Evolutionary conservation across 2,113 vertebrate species (phyloP).

Genomic region (Nematolebias whitei): DNA sequence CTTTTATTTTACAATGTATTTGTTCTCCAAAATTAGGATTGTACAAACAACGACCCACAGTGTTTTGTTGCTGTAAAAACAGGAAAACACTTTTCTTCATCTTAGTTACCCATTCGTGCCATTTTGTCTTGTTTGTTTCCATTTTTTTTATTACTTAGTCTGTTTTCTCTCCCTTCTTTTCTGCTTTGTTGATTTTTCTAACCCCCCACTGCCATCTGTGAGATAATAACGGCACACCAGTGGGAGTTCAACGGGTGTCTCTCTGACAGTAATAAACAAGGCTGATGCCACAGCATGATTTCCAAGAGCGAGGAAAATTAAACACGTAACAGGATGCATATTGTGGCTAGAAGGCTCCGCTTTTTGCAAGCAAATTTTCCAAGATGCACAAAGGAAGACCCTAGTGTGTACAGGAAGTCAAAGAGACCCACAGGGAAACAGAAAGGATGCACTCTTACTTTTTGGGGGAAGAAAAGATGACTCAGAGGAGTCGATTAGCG

Average conservation of each 20-base stretch:
- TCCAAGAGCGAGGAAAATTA: constrained; percentile 57
- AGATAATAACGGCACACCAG: constrained; percentile 50
- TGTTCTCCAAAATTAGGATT: too few relatives aligned
- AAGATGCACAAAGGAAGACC: constrained; percentile 36
- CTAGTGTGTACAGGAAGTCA: constrained; percentile 10
- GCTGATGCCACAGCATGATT: constrained; percentile 55
- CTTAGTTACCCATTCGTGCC: background rate
- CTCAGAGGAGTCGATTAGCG: constrained; percentile 15
- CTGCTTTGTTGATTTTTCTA: constrained; percentile 27
- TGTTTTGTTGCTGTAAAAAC: too few relatives aligned
- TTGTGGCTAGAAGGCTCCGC: constrained; percentile 10
- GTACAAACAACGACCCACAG: too few relatives aligned
- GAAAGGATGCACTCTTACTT: background rate
- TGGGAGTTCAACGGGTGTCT: constrained; percentile 54
- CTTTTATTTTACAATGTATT: too few relatives aligned
- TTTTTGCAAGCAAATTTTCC: constrained; percentile 34
- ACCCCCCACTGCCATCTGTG: constrained; percentile 61
- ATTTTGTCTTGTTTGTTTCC: background rate
- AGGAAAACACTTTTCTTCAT: too few relatives aligned
- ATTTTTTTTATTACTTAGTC: constrained; percentile 7
- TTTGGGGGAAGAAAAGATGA: background rate
- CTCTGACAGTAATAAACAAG: constrained; percentile 65
- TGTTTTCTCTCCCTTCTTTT: constrained; percentile 1
- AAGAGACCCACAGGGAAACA: constrained; percentile 9
- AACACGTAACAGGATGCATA: constrained; percentile 49